Base-by-base conservation (phyloP, 1,140 invertebrate genomes). In the Drosophila lini region DNA sequence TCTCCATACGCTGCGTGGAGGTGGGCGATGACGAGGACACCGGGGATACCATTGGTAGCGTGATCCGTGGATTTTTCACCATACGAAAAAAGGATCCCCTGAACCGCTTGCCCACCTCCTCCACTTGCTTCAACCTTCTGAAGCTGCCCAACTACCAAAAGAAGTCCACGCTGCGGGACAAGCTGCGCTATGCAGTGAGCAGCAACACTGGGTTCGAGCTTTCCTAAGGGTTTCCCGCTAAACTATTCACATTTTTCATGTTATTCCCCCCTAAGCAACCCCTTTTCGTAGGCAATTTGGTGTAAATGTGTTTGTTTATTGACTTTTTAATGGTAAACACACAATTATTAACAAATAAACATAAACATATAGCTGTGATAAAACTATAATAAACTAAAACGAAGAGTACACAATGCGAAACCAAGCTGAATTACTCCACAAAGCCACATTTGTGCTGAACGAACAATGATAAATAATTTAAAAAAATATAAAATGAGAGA, bases 141-240 rank as follows among this genome's bases (percentile, higher is more conserved):
- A 99, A 99, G 92, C 93, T 99, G 80, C 99, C 99, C 57, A 99
- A 99, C 93, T 99, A 99, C 92, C 98, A 98, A 91, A 98, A 98
- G 92, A 98, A 98, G 91, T 96, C 96, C 76, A 98, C 98, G 2
- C 93, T 99, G 10, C 93, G 97, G 28, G 98, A 99, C 75, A 99
- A 99, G 93, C 93, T 99, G 3, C 95, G 98, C 57, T 99, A 99
- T 92, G 98, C 99, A 0, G 98, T 99, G 15, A 97, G 96, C 50
- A 98, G 98, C 80, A 99, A 99, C 92, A 99, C 99, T 15, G 99
- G 99, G 11, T 99, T 99, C 93, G 99, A 99, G 93, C 94, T 99
- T 1, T 98, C 97, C 3, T 98, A 96, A 95, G 53, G 13, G 28
- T 31, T 16, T 36, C 31, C n/a, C 15, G 16, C 22, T 40, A 3